Base-by-base conservation (phyloP, 2,113 vertebrate genomes). In the Euleptes europaea region DNA sequence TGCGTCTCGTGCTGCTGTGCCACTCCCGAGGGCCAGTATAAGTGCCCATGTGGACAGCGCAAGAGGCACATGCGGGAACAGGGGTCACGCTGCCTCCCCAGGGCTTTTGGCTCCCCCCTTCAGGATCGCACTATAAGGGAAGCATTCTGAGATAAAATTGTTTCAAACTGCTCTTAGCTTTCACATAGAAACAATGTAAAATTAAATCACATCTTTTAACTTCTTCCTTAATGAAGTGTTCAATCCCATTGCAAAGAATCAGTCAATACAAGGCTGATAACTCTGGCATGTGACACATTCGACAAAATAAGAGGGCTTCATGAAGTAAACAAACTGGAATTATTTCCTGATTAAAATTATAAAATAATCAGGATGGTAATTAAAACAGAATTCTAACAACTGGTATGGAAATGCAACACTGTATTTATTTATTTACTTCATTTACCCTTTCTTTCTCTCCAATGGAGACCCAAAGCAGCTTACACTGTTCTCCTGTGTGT, bases 181-280 rank as follows among this genome's bases (percentile, higher is more conserved):
- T 86, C 84, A 92, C 84, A 65, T 42, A 92, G 86, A 91, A 94
- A 93, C 44, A 82, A 82, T 87, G 93, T 86, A 80, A 93, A 92
- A 95, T 94, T 95, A 96, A 96, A 94, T 92, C 91, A 86, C 90
- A 93, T 94, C 94, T 92, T 91, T 92, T 91, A 88, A 84, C 89
- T 93, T 91, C 89, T 93, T 91, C 78, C 84, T 88, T 94, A 94
- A 94, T 92, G 91, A 91, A 89, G 90, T 94, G 93, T 94, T 94
- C 92, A 94, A 94, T 93, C 94, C 92, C 86, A 77, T 65, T 90
- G 92, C 93, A 94, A 93, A 89, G 93, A 88, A 95, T 95, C 93
- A 94, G 94, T 94, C 92, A 88, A 90, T 80, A 57, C 23, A 33
- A 86, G 88, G 88, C 70, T 92, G 70, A 87, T 65, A 85, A 80